Conservation (phyloP, 2,797 vertebrate species). For the Macroramphosus scolopax region DNA sequence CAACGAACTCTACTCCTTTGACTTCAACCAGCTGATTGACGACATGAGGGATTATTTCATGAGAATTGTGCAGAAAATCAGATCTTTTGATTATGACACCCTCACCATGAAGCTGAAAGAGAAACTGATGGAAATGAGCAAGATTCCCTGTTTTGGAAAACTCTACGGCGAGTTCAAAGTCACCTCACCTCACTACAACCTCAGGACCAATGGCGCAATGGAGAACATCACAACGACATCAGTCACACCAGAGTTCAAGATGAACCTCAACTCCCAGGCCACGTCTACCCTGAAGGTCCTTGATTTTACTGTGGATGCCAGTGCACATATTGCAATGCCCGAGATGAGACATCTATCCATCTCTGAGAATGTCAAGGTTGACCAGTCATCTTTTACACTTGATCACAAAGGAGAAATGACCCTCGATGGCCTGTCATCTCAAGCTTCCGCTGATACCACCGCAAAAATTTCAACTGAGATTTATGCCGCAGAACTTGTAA, state of each 20-base stretch:
- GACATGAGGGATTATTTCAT: constrained; percentile 80
- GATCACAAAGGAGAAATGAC: constrained; percentile 77
- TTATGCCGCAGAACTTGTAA: constrained; percentile 79
- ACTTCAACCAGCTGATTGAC: constrained; percentile 81
- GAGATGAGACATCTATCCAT: constrained; percentile 75
- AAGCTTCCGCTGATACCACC: constrained; percentile 79
- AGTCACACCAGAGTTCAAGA: constrained; percentile 78
- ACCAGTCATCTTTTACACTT: constrained; percentile 77
- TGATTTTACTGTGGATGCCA: constrained; percentile 81
- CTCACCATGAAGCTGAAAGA: constrained; percentile 80
- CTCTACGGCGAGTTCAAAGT: constrained; percentile 83
- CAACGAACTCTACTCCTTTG: constrained; percentile 77
- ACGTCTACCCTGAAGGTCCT: constrained; percentile 79
- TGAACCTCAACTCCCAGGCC: constrained; percentile 79
- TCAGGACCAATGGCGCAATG: constrained; percentile 78
- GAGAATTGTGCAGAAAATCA: constrained; percentile 74
- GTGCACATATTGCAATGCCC: constrained; percentile 76
- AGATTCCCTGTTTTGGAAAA: constrained; percentile 88
- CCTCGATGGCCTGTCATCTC: constrained; percentile 68
- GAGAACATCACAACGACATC: constrained; percentile 79
- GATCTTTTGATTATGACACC: constrained; percentile 83
- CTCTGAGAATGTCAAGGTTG: constrained; percentile 81
- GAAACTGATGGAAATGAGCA: constrained; percentile 77
- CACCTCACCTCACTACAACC: constrained; percentile 81
- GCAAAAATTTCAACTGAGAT: constrained; percentile 75